Conservation (phyloP, 2,888 invertebrate species). For the Sisyra terminalis region DNA sequence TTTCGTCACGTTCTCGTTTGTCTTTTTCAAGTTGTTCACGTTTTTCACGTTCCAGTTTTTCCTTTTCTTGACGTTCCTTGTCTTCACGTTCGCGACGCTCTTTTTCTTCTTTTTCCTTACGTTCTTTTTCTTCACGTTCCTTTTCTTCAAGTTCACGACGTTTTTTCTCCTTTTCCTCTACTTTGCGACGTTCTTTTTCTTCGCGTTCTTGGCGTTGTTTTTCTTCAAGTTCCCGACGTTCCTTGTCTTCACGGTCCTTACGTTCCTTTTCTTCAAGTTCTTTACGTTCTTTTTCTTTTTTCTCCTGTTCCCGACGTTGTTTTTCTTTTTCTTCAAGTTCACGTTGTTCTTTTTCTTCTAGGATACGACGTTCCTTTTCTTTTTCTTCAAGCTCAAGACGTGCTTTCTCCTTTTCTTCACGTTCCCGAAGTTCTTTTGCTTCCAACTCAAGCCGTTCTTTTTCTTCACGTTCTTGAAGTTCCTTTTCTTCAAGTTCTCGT, state of each 20-base stretch:
- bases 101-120: conserved; percentile 9
- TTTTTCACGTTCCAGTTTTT: conserved; percentile 10
- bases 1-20: conserved; percentile 6
- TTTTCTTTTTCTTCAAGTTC: conserved; percentile 10
- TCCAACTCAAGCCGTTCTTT: conserved; percentile 3
- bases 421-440: conserved; percentile 6
- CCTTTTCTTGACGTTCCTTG: conserved; percentile 7
- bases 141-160: conserved; percentile 8
- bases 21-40: conserved; percentile 4
- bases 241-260: conserved; percentile 17
- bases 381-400: conserved; percentile 11
- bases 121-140: conserved; percentile 7
- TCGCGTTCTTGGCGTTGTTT: conserved; percentile 12
- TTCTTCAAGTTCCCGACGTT: conserved; percentile 8
- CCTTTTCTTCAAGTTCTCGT: conserved; percentile 10
- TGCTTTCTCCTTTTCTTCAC: conserved; percentile 10
- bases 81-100: conserved; percentile 7
- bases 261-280: conserved; percentile 12
- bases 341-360: conserved; percentile 10
- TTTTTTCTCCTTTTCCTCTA: conserved; percentile 9
- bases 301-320: conserved; percentile 8
- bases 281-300: conserved; percentile 6
- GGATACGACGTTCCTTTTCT: conserved; percentile 11
- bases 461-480: neutral
- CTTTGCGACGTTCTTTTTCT: conserved; percentile 9